These are phyloP conservation scores for Meteorus sp. DNA, from an alignment of 1,140 invertebrate species.

Conservation along the genomic window DNA sequence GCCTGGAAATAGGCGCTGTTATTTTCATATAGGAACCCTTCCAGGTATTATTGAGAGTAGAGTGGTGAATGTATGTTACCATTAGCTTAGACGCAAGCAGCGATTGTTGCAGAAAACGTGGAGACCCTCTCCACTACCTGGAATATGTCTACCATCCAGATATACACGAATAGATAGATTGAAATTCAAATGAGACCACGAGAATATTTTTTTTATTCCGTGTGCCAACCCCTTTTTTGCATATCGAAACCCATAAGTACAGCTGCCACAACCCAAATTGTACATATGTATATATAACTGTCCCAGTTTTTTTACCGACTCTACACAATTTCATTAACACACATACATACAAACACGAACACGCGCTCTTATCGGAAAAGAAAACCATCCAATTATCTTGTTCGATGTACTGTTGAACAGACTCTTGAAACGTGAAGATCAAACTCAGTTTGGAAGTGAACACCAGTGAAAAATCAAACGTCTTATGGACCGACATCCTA, in stretches of 20 bases:
- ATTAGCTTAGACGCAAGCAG: neutral
- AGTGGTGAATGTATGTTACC: too few species aligned
- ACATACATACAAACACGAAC: neutral
- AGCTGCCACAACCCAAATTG: slow-evolving; percentile 47
- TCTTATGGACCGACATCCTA: too few species aligned
- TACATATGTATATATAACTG: slow-evolving; percentile 31
- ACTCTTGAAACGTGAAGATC: too few species aligned
- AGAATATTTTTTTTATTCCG: slow-evolving; percentile 59
- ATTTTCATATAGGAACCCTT: too few species aligned
- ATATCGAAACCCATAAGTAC: slow-evolving; percentile 53
- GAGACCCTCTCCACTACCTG: slow-evolving; percentile 25
- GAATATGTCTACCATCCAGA: slow-evolving; percentile 30
- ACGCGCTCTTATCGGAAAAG: too few species aligned
- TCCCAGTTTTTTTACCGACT: slow-evolving; percentile 23
- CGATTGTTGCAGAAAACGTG: slow-evolving; percentile 17
- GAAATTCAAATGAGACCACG: slow-evolving; percentile 62
- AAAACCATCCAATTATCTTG: too few species aligned
- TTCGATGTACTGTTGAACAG: too few species aligned
- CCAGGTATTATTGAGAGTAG: too few species aligned
- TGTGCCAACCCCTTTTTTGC: slow-evolving; percentile 56
- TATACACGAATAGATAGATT: slow-evolving; percentile 36
- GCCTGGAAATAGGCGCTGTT: too few species aligned
- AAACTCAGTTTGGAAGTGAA: too few species aligned
- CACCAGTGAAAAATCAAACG: too few species aligned
- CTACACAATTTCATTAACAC: slow-evolving; percentile 15